These are phyloP conservation scores for Mantis religiosa DNA, from an alignment of 2,888 invertebrate genomes.

Conservation along the genomic window DNA sequence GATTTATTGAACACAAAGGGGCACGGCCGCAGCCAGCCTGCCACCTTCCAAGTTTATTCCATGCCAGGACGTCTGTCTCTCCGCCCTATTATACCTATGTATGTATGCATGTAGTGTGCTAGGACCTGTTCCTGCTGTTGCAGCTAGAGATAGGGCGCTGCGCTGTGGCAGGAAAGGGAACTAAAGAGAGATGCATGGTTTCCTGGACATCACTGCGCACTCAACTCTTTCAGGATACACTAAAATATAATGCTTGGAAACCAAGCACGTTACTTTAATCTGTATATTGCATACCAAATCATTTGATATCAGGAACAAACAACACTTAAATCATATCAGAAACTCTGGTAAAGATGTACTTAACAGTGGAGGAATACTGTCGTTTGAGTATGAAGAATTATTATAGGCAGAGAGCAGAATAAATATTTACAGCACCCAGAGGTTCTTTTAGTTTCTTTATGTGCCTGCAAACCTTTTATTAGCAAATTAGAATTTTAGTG, in stretches of 20 bases:
- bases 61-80: not conserved
- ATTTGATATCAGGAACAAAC: too few species aligned
- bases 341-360: too few species aligned
- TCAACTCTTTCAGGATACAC: not conserved
- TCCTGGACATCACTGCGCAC: not conserved
- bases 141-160: not conserved
- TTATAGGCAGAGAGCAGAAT: too few species aligned
- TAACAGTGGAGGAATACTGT: too few species aligned
- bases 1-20: not conserved
- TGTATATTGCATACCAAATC: too few species aligned
- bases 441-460: too few species aligned
- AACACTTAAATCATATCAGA: too few species aligned
- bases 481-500: too few species aligned
- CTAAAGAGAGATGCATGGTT: constrained; percentile 1
- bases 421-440: too few species aligned
- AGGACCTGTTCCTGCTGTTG: not conserved
- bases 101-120: not conserved
- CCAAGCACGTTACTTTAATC: not conserved
- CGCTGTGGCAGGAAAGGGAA: not conserved
- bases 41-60: not conserved
- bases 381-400: too few species aligned
- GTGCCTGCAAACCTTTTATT: too few species aligned
- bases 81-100: not conserved
- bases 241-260: not conserved
- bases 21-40: not conserved